Evolutionary conservation across 2,888 invertebrate genomes (phyloP), one percentile per base, ranked within the genome.

Genomic region (Isotomurus palustris): DNA sequence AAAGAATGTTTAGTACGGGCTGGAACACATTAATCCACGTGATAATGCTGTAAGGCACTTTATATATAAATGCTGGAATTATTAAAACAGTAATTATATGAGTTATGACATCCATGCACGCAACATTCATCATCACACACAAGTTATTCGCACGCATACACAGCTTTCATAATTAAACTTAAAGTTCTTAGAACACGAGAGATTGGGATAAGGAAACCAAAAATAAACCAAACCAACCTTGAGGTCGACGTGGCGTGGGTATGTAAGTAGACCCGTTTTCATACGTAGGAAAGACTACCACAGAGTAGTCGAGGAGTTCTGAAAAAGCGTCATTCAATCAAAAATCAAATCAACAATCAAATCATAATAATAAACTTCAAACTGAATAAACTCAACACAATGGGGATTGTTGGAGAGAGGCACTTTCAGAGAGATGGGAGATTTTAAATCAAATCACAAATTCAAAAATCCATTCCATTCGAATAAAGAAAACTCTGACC

Each of bases 281-380:
- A 80, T 87, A 85, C 74, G 85, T 86, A 73, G 87, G 86, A 78
- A 85, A 84, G 76, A 83, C 81, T 78, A 84, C 81, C 76, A 83
- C 81, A 79, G 82, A 83, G 81, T 83, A 84, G 80, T 84, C 83
- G 80, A 81, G 80, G 75, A 84, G 81, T 80, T 85, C 85, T 85
- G 84, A 75, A 84, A 84, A 76, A 48, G 32, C 19, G 25, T 38
- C 25, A 49, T 17, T 74, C 76, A 75, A 35, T 49, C 61, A 64
- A 50, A 65, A 50, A 60, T 54, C 62, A 61, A 53, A 52, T 67
- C 62, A 28, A 44, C 44, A 59, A 53, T 49, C n/a, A 19, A 25
- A 58, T 51, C 35, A 56, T 24, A 49, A 24, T 35, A 41, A 41
- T 47, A 17, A 21, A 41, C 24, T 44, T 22, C 27, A 44, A 28